These are phyloP conservation scores for Lophius americanus DNA, from an alignment of 2,797 vertebrate genomes.

Conservation along the genomic window DNA sequence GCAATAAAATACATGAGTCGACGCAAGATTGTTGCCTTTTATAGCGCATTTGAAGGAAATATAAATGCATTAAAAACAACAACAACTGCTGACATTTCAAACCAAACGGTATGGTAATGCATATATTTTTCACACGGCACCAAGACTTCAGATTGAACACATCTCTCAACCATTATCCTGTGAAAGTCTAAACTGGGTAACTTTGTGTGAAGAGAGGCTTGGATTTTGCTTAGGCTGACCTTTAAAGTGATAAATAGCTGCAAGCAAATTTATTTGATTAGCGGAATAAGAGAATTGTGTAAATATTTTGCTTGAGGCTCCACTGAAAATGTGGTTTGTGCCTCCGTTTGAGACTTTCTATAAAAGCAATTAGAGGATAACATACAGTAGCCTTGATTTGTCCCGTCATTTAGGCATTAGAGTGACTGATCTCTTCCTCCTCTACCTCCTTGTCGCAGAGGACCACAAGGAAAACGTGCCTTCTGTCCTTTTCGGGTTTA, in stretches of 20 bases:
- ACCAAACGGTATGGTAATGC: too few species aligned
- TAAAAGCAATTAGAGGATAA: background rate
- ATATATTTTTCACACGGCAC: too few species aligned
- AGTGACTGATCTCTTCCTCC: slow-evolving; percentile 2
- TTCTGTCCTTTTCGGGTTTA: slow-evolving; percentile 7
- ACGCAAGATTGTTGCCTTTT: too few species aligned
- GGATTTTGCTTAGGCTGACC: slow-evolving; percentile 13
- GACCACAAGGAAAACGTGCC: slow-evolving; percentile 24
- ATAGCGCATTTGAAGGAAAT: too few species aligned
- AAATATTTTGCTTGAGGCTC: background rate
- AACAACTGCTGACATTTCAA: too few species aligned
- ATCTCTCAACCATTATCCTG: background rate
- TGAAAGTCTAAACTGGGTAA: background rate
- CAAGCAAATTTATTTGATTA: background rate
- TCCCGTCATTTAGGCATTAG: background rate
- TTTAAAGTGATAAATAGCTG: slow-evolving; percentile 10
- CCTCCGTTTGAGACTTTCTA: background rate
- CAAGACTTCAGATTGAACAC: too few species aligned
- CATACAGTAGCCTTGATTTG: background rate
- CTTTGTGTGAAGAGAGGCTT: background rate
- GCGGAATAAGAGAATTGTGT: background rate
- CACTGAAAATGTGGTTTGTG: slow-evolving; percentile 1
- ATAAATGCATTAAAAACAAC: too few species aligned
- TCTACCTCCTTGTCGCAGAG: slow-evolving; percentile 14
- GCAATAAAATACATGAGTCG: too few species aligned